Evolutionary conservation across 2,113 vertebrate species (phyloP).

Genomic region (Sylvicapra grimmia): DNA sequence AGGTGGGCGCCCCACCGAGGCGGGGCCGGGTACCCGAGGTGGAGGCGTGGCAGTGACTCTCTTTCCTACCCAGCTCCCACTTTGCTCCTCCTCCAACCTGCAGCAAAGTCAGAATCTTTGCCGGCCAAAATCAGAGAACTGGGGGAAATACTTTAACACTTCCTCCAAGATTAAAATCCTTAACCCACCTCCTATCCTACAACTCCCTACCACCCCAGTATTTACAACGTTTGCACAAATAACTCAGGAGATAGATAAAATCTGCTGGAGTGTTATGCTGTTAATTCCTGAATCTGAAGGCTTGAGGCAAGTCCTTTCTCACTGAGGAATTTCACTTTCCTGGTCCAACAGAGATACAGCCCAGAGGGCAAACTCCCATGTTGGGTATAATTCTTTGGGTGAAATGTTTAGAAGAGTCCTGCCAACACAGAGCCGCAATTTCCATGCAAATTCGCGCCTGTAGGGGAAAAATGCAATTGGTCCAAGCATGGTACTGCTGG

Average conservation of each 20-base stretch:
- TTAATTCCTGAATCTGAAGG: conserved; percentile 2
- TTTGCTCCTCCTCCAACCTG: neutral
- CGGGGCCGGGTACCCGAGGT: fast-evolving
- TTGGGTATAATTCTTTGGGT: conserved; percentile 50
- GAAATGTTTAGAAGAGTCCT: conserved; percentile 58
- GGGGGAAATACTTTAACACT: neutral
- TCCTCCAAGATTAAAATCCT: neutral
- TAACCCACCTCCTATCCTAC: neutral
- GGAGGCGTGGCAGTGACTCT: no score
- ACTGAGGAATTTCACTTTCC: conserved; percentile 50
- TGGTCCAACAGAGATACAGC: conserved; percentile 48
- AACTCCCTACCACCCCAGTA: neutral
- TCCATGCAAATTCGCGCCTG: conserved; percentile 64
- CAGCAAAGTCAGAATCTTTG: neutral
- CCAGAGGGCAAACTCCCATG: conserved; percentile 53
- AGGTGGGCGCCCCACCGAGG: fast-evolving
- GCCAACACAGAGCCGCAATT: conserved; percentile 52
- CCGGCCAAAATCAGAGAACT: neutral
- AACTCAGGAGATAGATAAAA: conserved; percentile 13
- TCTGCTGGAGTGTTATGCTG: neutral
- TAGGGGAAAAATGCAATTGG: conserved; percentile 38
- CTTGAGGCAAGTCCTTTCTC: conserved; percentile 42
- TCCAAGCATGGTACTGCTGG: neutral
- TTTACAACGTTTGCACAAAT: neutral
- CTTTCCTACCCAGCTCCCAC: neutral